These are phyloP conservation scores for Chaetops frenatus DNA, from an alignment of 2,113 vertebrate genomes.

Conservation along the genomic window DNA sequence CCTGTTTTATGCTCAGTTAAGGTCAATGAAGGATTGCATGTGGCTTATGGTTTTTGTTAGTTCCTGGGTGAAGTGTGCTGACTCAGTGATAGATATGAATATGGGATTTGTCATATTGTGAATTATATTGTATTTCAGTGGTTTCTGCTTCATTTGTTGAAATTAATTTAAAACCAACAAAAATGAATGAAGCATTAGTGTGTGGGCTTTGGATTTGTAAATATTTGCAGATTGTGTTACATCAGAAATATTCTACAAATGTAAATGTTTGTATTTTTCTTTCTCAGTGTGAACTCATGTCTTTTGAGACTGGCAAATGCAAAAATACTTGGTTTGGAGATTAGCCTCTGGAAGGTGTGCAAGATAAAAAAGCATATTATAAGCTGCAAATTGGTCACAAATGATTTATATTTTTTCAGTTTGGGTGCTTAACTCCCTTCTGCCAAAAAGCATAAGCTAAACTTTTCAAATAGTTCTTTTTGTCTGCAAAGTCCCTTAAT, in stretches of 20 bases:
- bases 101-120: not conserved
- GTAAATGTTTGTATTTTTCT: not conserved
- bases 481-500: not conserved
- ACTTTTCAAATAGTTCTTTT: not conserved
- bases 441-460: not conserved
- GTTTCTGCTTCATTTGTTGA: not conserved
- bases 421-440: not conserved
- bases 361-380: not conserved
- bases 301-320: not conserved
- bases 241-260: not conserved
- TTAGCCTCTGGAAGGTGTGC: not conserved
- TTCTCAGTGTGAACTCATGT: not conserved
- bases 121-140: not conserved
- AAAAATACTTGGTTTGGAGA: not conserved
- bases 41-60: not conserved
- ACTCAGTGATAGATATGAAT: not conserved
- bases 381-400: not conserved
- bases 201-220: not conserved
- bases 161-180: not conserved
- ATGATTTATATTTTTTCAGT: not conserved
- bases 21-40: not conserved
- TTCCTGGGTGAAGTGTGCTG: not conserved
- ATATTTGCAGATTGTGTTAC: not conserved
- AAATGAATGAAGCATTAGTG: not conserved
- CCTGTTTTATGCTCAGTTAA: not conserved